Evolutionary conservation across 2,113 vertebrate species (phyloP).

Genomic region (Corythoichthys haematopterus): DNA sequence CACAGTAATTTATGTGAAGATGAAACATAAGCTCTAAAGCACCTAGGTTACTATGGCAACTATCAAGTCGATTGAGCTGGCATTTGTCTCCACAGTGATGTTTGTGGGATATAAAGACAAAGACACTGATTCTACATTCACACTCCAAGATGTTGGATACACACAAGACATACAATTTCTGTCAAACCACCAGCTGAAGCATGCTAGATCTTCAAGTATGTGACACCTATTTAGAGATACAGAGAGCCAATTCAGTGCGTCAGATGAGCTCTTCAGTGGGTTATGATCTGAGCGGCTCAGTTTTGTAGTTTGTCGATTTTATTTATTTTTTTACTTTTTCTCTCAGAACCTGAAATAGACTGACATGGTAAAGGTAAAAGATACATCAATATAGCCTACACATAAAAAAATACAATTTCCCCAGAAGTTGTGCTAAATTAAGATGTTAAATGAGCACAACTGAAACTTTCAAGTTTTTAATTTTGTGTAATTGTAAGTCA

Average conservation of each 20-base stretch:
- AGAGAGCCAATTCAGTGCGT: slow-evolving; percentile 14
- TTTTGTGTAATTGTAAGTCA: no score
- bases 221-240: slow-evolving; percentile 28
- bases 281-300: slow-evolving; percentile 16
- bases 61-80: slow-evolving; percentile 59
- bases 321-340: background rate
- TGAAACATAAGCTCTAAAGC: slow-evolving; percentile 67
- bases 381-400: background rate
- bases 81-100: slow-evolving; percentile 55
- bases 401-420: no score
- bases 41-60: slow-evolving; percentile 68
- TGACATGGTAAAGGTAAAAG: slow-evolving; percentile 1
- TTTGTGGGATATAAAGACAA: slow-evolving; percentile 52
- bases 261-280: slow-evolving; percentile 15
- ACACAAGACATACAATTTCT: slow-evolving; percentile 57
- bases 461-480: no score
- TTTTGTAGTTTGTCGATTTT: background rate
- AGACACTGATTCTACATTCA: slow-evolving; percentile 57
- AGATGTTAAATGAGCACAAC: no score
- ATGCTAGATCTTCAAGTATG: slow-evolving; percentile 28
- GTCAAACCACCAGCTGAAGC: slow-evolving; percentile 47
- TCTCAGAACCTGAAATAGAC: background rate
- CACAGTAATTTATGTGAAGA: slow-evolving; percentile 64
- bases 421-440: no score
- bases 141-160: slow-evolving; percentile 53